Evolutionary conservation across 1,140 invertebrate genomes (phyloP).

Genomic region (Anastrepha ludens): DNA sequence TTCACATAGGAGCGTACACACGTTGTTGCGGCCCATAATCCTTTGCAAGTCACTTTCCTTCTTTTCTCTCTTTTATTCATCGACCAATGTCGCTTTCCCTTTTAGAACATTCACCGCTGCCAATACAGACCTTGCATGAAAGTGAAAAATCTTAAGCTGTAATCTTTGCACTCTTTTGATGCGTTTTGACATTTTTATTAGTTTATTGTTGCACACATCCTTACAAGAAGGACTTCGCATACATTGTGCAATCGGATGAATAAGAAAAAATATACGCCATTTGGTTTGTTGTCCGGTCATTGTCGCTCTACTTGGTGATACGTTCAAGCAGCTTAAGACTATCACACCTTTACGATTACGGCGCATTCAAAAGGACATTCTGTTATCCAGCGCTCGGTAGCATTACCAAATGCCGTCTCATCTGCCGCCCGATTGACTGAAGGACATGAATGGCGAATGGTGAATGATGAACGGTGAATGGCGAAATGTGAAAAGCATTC

Average conservation of each 20-base stretch:
- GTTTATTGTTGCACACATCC: slow-evolving; percentile 58
- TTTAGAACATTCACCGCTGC: slow-evolving; percentile 9
- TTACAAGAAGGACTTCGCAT: background rate
- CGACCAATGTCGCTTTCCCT: slow-evolving; percentile 40
- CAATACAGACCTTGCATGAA: background rate
- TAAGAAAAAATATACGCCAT: background rate
- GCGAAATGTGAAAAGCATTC: slow-evolving; percentile 55
- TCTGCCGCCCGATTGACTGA: background rate
- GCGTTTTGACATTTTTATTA: slow-evolving; percentile 67
- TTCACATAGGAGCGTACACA: background rate
- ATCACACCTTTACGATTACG: slow-evolving; percentile 62
- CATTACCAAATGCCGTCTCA: background rate
- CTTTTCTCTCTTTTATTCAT: slow-evolving; percentile 2
- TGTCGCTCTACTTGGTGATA: background rate
- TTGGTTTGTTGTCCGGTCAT: background rate
- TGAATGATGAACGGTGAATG: background rate
- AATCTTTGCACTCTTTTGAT: slow-evolving; percentile 60
- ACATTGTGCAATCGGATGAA: background rate
- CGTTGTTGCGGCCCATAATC: slow-evolving; percentile 26
- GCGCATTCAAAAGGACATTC: slow-evolving; percentile 10
- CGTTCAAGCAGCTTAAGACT: slow-evolving; percentile 60
- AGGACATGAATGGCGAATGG: slow-evolving; percentile 29
- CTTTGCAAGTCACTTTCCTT: slow-evolving; percentile 45
- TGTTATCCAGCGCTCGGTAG: slow-evolving; percentile 21
- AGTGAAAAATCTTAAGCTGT: slow-evolving; percentile 63